Evolutionary conservation across 2,797 vertebrate genomes (phyloP).

Genomic region (Garrulus glandarius): DNA sequence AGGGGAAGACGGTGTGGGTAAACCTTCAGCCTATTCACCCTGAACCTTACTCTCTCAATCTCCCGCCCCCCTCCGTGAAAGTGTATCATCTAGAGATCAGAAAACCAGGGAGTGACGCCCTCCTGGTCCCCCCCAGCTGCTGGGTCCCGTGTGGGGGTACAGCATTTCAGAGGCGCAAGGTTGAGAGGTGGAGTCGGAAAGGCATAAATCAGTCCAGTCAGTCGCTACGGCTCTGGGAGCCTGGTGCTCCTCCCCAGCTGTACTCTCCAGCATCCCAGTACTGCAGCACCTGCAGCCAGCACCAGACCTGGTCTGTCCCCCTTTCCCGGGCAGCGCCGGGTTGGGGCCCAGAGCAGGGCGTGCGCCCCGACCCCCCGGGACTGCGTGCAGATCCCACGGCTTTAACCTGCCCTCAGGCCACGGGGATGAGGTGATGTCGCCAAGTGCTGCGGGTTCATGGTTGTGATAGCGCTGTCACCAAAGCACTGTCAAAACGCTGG

Average conservation of each 20-base stretch:
- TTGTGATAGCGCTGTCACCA: neutral
- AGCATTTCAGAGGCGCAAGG: neutral
- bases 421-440: fast-evolving
- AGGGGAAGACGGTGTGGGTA: neutral
- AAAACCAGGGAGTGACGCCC: neutral
- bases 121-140: neutral
- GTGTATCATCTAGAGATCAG: neutral
- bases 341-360: fast-evolving
- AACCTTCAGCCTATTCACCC: neutral
- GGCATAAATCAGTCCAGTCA: neutral
- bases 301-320: fast-evolving
- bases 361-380: fast-evolving
- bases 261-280: neutral
- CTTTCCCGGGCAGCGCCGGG: fast-evolving
- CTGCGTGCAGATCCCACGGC: neutral
- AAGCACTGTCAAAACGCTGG: neutral
- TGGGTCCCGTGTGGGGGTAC: neutral
- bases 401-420: neutral
- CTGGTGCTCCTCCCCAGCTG: neutral
- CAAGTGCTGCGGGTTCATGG: fast-evolving
- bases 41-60: neutral
- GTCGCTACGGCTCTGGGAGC: neutral
- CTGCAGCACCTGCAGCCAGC: neutral
- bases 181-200: neutral
- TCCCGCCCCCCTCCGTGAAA: neutral